Conservation (phyloP, 2,113 vertebrate species). For the Scatophagus argus region DNA sequence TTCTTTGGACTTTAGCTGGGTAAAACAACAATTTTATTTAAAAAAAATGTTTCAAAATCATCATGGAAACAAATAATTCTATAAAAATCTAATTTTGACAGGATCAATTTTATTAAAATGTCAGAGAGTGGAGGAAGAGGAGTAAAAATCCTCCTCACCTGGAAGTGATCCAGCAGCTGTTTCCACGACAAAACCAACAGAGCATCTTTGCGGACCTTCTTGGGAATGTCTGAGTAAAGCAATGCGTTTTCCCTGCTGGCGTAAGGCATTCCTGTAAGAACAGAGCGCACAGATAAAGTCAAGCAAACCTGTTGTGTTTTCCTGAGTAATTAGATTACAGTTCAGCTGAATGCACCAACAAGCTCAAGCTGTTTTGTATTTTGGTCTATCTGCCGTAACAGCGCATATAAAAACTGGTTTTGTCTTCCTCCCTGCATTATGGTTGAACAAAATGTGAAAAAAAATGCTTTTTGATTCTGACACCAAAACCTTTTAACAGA, state of each 20-base stretch:
- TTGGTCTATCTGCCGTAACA: neutral
- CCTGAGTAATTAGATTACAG: neutral
- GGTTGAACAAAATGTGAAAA: neutral
- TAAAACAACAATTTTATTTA: constrained; percentile 3
- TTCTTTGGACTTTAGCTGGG: constrained; percentile 9
- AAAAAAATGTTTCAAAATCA: neutral
- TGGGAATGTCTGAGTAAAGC: constrained; percentile 96
- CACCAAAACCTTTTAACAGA: neutral
- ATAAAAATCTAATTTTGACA: neutral
- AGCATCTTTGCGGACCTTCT: constrained; percentile 92
- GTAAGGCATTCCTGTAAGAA: constrained; percentile 91
- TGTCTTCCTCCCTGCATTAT: neutral
- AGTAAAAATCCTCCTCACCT: constrained; percentile 80
- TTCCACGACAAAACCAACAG: constrained; percentile 93
- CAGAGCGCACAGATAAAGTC: constrained; percentile 1
- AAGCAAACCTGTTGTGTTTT: neutral
- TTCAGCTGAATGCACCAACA: neutral
- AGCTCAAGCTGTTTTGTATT: neutral
- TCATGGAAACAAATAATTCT: neutral
- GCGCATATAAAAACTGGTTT: neutral
- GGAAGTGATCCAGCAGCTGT: constrained; percentile 94
- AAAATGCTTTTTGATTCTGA: neutral
- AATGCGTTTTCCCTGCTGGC: constrained; percentile 94
- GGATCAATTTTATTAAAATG: neutral
- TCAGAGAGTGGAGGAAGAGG: neutral